Percentiles rank a stretch among this genome's conserved stretches.
Evolutionary conservation across 2,888 invertebrate genomes (phyloP).

Genomic region (Marasmarcha lunaedactyla): DNA sequence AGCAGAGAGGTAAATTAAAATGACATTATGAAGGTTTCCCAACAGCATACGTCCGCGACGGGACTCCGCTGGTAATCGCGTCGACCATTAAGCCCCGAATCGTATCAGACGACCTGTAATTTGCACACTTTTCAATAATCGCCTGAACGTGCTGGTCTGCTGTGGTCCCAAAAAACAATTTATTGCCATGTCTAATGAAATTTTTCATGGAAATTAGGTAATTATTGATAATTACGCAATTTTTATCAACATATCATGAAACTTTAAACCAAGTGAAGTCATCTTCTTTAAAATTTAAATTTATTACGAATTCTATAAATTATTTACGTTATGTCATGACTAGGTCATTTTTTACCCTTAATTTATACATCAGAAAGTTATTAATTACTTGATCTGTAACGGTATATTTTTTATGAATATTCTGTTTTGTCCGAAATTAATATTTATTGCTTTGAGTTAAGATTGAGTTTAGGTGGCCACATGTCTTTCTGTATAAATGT

Average conservation of each 20-base stretch:
- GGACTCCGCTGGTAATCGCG: constrained; percentile 20
- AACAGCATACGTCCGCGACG: no score
- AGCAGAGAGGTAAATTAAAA: no score
- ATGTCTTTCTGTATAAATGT: not conserved
- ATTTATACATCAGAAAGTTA: not conserved
- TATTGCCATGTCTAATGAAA: constrained; percentile 12
- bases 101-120: constrained; percentile 38
- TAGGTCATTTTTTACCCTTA: not conserved
- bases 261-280: no score
- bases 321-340: not conserved
- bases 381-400: constrained; percentile 1
- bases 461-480: not conserved
- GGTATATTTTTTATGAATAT: not conserved
- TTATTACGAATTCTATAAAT: no score
- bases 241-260: not conserved
- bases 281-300: no score
- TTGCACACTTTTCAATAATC: constrained; percentile 52
- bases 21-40: no score
- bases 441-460: not conserved
- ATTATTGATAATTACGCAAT: not conserved
- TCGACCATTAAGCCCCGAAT: constrained; percentile 26
- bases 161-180: constrained; percentile 16
- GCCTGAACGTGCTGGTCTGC: constrained; percentile 19
- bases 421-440: not conserved
- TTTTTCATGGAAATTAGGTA: not conserved